Percentiles rank a stretch among this genome's conserved stretches.
These are phyloP conservation scores for Cheirogaleus medius DNA, from an alignment of 2,113 vertebrate genomes.

Conservation along the genomic window DNA sequence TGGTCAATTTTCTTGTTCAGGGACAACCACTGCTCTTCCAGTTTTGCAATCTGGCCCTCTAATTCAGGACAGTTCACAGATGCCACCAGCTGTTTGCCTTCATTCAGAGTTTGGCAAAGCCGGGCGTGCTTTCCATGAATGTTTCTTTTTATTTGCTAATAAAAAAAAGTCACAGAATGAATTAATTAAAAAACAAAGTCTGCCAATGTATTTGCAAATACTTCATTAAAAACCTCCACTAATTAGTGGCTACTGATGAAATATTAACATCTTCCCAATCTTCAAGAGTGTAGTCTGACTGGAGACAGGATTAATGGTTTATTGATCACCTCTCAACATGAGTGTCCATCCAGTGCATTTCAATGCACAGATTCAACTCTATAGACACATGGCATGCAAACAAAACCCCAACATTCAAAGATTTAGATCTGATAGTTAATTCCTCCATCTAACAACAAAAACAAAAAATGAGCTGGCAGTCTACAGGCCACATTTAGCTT, in stretches of 20 bases:
- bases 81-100: constrained; percentile 84
- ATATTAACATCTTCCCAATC: not conserved
- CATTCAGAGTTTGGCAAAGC: constrained; percentile 85
- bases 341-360: not conserved
- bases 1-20: constrained; percentile 84
- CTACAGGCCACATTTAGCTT: not conserved
- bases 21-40: constrained; percentile 87
- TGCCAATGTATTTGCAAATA: not conserved
- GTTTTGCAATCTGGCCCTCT: constrained; percentile 76
- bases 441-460: not conserved
- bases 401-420: not conserved
- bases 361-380: not conserved
- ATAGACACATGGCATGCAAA: not conserved
- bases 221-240: not conserved
- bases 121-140: constrained; percentile 84
- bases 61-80: constrained; percentile 82
- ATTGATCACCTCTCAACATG: not conserved
- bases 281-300: not conserved
- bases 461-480: not conserved
- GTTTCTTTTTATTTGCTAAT: constrained; percentile 84
- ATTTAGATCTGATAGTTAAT: not conserved
- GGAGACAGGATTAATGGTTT: not conserved
- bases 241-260: not conserved
- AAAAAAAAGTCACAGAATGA: constrained; percentile 38
- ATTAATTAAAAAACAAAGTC: not conserved